Evolutionary conservation across 2,888 invertebrate species (phyloP), one percentile per base, ranked within the genome.

Genomic region (Abrostola tripartita): DNA sequence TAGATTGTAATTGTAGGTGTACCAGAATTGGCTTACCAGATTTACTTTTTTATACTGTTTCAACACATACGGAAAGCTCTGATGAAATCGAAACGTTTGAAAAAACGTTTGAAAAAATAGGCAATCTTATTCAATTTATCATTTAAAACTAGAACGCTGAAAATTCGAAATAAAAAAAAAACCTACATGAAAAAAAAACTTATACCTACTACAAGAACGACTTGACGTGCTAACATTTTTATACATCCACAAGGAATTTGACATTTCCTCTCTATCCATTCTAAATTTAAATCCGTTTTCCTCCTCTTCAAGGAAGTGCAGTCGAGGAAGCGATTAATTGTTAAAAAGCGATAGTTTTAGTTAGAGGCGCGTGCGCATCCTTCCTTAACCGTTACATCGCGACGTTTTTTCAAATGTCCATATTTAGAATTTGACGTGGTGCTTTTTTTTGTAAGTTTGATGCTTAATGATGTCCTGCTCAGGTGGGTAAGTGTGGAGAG

Each of bases 321-420:
- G 81, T 78, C 79, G 83, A 84, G 90, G 90, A 90, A 90, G 81
- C 90, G 85, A 90, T 90, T 90, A 89, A 90, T 90, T 90, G 88
- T 89, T 86, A 84, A 88, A 85, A 88, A 88, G 86, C 79, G 75
- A 80, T 80, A 78, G 80, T 85, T 78, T 86, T 85, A 86, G 81
- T 81, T n/a, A 76, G 81, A 74, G 86, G 80, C 88, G 85, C 87
- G 85, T 84, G 87, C 85, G 88, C 87, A 81, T 83, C 83, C 85
- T 86, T 77, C 71, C 63, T 56, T 78, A 77, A 77, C 75, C 65
- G 76, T 68, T 74, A 76, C 72, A 73, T 65, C 68, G 78, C 72
- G 76, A 72, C 69, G 77, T 81, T 85, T 88, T 88, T 86, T 86
- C 82, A 76, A 75, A 79, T 77, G 71, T 76, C 79, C 78, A 83